Evolutionary conservation across 2,888 invertebrate genomes (phyloP).

Genomic region (Apotomis turbidana): DNA sequence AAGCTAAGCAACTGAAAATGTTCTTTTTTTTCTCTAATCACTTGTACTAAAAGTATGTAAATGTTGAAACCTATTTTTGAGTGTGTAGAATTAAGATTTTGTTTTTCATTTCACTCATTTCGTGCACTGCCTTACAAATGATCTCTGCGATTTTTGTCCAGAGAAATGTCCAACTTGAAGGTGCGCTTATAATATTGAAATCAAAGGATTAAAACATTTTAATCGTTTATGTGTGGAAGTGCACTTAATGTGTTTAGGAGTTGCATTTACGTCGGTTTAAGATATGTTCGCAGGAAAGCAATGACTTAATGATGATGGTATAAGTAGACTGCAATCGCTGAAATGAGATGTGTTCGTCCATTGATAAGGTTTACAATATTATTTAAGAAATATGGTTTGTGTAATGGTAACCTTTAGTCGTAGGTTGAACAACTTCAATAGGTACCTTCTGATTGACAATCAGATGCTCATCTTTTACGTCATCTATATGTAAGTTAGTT

Average conservation of each 20-base stretch:
- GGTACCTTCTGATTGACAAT: conserved; percentile 44
- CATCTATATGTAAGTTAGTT: conserved; percentile 1
- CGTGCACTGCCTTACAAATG: conserved; percentile 65
- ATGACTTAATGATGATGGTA: conserved; percentile 73
- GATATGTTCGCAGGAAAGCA: conserved; percentile 69
- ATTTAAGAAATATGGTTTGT: conserved; percentile 74
- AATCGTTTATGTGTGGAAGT: conserved; percentile 59
- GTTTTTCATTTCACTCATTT: conserved; percentile 56
- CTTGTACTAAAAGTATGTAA: conserved; percentile 50
- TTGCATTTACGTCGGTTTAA: conserved; percentile 63
- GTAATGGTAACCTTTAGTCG: conserved; percentile 62
- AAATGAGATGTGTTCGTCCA: conserved; percentile 84
- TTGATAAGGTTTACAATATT: conserved; percentile 73
- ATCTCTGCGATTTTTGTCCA: conserved; percentile 51
- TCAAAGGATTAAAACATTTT: conserved; percentile 57
- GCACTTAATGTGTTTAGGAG: conserved; percentile 71
- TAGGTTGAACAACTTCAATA: conserved; percentile 56
- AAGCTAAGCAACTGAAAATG: conserved; percentile 56
- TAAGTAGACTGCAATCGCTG: conserved; percentile 81
- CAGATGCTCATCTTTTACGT: conserved; percentile 15
- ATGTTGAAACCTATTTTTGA: conserved; percentile 51
- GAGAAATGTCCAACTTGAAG: conserved; percentile 38
- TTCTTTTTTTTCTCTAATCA: conserved; percentile 49
- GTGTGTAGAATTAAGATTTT: conserved; percentile 57
- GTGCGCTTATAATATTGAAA: conserved; percentile 47